Base-by-base conservation (phyloP, 2,797 vertebrate genomes). In the Microhierax caerulescens region DNA sequence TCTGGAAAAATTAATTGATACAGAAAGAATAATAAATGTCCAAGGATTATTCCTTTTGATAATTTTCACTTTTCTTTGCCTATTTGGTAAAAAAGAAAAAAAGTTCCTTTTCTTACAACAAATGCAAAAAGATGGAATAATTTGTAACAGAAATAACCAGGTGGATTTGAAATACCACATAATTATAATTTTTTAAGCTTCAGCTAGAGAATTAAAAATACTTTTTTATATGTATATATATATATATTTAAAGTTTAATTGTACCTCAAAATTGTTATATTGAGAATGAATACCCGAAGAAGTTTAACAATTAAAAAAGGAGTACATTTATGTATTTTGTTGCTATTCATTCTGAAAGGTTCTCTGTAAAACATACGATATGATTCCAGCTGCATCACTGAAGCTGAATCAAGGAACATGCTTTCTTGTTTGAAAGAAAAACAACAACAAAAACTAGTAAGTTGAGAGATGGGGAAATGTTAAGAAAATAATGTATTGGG, bases 1-100 rank as follows among this genome's bases (percentile, higher is more conserved):
- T 84, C 56, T 90, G 47, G 43, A 90, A 90, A 96, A 94, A 81
- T 22, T 80, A 88, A 84, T 74, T 82, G 79, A 86, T 86, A 74
- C 27, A 70, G 32, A 90, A n/a, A 82, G 51, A 95, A 86, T 17
- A 78, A 84, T 48, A 34, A 61, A 69, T 67, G 36, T 48, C 63
- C 39, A 79, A 84, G 48, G 36, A 90, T 8, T 45, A 84, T 63
- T 93, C 19, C 19, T 86, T 82, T 36, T 73, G 50, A 59, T 59
- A 90, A 51, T 88, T 92, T 81, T 76, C 59, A 60, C 43, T 56
- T 80, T 90, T 85, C 34, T 90, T 83, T 65, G 22, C 17, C 59
- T 88, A 24, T 92, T 94, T 73, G 53, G 4, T 76, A 25, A 61
- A 47, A 22, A 65, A 8, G 6, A 28, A 19, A 25, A 6, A 36